Percentiles rank a stretch among this genome's conserved stretches.
Evolutionary conservation across 2,113 vertebrate genomes (phyloP).

Genomic region (Halcyon senegalensis): DNA sequence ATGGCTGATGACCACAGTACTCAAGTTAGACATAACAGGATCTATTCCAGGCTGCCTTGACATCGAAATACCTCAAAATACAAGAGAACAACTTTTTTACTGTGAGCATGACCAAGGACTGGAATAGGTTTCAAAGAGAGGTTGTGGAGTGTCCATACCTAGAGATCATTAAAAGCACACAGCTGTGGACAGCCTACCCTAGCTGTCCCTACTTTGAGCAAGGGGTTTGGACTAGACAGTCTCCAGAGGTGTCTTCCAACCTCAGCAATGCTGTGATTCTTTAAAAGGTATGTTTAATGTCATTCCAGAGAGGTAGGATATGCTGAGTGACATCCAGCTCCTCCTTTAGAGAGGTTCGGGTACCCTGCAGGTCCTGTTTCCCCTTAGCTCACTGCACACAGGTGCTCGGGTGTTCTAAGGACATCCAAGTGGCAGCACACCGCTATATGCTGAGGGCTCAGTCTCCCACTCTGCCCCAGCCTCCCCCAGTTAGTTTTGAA

Average conservation of each 20-base stretch:
- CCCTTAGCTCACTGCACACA: not conserved
- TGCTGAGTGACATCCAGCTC: not conserved
- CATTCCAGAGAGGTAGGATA: not conserved
- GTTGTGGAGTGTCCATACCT: not conserved
- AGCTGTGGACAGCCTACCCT: not conserved
- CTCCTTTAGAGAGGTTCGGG: not conserved
- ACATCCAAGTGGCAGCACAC: not conserved
- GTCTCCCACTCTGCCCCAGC: not conserved
- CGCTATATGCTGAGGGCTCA: not conserved
- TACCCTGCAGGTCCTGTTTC: not conserved
- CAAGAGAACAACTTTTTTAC: not conserved
- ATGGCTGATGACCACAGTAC: not conserved
- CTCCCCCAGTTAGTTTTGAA: not conserved
- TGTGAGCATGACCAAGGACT: not conserved
- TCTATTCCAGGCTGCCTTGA: not conserved
- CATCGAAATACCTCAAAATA: not conserved
- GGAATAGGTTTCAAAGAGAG: not conserved
- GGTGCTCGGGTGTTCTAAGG: rapidly evolving
- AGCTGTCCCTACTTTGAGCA: not conserved
- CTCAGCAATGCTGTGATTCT: not conserved
- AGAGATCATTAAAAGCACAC: rapidly evolving
- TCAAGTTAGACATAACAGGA: not conserved
- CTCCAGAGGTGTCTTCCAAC: not conserved
- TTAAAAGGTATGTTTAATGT: not conserved
- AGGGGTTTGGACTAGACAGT: rapidly evolving